Percentiles rank a stretch among this genome's conserved stretches.
phyloP scores from a whole-genome alignment of 2,797 vertebrate genomes.

The Cyprinodon diabolis region DNA sequence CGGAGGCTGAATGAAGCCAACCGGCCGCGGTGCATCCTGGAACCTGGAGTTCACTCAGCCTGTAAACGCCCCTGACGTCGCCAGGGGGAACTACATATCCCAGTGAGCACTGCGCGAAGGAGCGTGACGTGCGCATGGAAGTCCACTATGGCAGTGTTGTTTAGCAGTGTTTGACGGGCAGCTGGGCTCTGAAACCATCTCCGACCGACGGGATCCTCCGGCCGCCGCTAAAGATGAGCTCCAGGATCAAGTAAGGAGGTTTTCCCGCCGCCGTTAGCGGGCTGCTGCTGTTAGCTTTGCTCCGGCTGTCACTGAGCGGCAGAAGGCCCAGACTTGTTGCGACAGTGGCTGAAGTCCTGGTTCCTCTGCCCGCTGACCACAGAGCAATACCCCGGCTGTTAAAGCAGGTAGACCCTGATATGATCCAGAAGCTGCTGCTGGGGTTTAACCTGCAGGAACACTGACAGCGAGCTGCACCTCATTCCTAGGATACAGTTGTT shows the following conservation, averaged over 20 bases:
- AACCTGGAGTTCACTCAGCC: slow-evolving; percentile 61
- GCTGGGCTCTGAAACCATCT: slow-evolving; percentile 54
- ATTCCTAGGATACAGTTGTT: neutral
- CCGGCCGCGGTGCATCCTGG: slow-evolving; percentile 43
- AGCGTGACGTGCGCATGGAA: slow-evolving; percentile 64
- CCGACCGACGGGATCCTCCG: slow-evolving; percentile 33
- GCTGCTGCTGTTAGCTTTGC: slow-evolving; percentile 24
- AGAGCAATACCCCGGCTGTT: neutral
- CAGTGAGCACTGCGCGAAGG: slow-evolving; percentile 36
- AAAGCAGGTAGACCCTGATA: neutral
- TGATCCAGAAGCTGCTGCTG: neutral
- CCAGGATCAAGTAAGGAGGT: slow-evolving; percentile 81
- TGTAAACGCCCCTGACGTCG: rapidly evolving
- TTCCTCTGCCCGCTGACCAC: neutral
- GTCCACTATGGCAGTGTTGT: slow-evolving; percentile 69
- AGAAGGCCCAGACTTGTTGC: slow-evolving; percentile 78
- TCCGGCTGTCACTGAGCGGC: slow-evolving; percentile 40
- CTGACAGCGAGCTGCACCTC: neutral
- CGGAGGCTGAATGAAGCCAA: neutral
- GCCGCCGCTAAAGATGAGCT: slow-evolving; percentile 73
- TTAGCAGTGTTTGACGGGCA: slow-evolving; percentile 68
- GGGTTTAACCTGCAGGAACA: neutral
- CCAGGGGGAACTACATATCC: slow-evolving; percentile 61
- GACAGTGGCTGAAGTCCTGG: slow-evolving; percentile 56
- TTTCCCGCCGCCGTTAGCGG: neutral